phyloP scores from a whole-genome alignment of 2,113 vertebrate species.

The Daboia siamensis region DNA sequence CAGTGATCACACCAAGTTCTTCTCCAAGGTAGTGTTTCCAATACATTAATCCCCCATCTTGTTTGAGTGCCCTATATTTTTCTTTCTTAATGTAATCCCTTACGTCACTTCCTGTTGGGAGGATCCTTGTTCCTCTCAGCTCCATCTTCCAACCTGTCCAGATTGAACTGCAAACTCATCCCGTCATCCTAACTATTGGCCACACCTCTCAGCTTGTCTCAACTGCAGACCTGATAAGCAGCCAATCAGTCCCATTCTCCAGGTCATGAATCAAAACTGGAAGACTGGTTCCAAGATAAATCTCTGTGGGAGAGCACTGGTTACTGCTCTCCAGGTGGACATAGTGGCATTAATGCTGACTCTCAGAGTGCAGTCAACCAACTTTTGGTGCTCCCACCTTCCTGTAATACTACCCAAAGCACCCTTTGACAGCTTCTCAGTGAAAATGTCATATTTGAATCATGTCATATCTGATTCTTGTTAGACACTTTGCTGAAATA shows the following conservation, averaged over 20 bases:
- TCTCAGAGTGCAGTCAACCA: neutral
- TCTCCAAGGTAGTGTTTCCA: neutral
- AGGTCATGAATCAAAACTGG: neutral
- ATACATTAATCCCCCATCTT: neutral
- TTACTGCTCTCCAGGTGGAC: neutral
- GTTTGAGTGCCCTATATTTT: neutral
- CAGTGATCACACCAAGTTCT: neutral
- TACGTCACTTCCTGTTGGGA: neutral
- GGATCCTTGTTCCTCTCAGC: neutral
- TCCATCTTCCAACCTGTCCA: neutral
- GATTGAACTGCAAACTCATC: neutral
- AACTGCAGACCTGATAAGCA: neutral
- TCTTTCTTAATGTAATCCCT: neutral
- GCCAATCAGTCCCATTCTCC: neutral
- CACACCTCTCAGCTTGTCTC: neutral
- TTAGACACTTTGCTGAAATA: neutral
- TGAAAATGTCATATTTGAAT: neutral
- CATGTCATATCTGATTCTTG: neutral
- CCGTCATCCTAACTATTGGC: neutral
- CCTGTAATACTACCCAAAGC: neutral
- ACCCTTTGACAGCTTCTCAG: neutral
- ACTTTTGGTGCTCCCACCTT: neutral
- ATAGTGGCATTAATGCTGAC: neutral
- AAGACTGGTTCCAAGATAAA: neutral
- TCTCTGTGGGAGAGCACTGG: neutral